Percentiles rank a stretch among this genome's conserved stretches.
Evolutionary conservation across 2,888 invertebrate species (phyloP).

Genomic region (Hemistola chrysoprasaria): DNA sequence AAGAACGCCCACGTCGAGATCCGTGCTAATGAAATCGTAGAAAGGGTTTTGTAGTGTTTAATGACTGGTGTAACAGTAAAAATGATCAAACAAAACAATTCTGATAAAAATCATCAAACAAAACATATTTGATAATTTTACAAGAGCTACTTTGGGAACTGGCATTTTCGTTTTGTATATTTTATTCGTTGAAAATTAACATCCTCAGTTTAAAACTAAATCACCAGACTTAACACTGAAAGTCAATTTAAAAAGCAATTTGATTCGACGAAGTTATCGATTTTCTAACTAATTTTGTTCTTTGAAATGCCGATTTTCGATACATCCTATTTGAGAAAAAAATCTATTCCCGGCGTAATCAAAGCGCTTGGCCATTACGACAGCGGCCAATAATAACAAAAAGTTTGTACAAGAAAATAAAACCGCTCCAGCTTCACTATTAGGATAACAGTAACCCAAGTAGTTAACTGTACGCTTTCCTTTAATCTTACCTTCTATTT

Average conservation of each 20-base stretch:
- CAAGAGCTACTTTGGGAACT: not conserved
- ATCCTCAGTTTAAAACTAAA: too few species aligned
- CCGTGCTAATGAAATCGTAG: conserved; percentile 17
- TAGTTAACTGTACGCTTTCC: conserved; percentile 51
- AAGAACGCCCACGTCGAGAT: conserved; percentile 20
- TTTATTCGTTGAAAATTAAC: not conserved
- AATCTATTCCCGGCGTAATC: conserved; percentile 33
- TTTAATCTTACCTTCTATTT: conserved; percentile 46
- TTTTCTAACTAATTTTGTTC: conserved; percentile 8
- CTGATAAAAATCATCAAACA: conserved; percentile 22
- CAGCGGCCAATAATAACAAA: conserved; percentile 49
- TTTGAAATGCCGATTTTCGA: conserved; percentile 6
- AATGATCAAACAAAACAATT: conserved; percentile 22
- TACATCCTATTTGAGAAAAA: conserved; percentile 11
- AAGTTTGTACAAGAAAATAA: conserved; percentile 53
- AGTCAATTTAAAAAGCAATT: conserved; percentile 10
- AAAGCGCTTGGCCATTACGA: conserved; percentile 39
- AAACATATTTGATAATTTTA: conserved; percentile 15
- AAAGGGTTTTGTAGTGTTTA: conserved; percentile 21
- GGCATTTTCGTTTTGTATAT: not conserved
- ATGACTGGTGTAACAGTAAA: conserved; percentile 14
- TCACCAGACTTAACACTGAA: too few species aligned
- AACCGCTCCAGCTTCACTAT: conserved; percentile 38
- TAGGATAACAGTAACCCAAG: conserved; percentile 51
- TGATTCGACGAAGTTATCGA: not conserved